Conservation (phyloP, 2,113 vertebrate genomes). For the Athene noctua region DNA sequence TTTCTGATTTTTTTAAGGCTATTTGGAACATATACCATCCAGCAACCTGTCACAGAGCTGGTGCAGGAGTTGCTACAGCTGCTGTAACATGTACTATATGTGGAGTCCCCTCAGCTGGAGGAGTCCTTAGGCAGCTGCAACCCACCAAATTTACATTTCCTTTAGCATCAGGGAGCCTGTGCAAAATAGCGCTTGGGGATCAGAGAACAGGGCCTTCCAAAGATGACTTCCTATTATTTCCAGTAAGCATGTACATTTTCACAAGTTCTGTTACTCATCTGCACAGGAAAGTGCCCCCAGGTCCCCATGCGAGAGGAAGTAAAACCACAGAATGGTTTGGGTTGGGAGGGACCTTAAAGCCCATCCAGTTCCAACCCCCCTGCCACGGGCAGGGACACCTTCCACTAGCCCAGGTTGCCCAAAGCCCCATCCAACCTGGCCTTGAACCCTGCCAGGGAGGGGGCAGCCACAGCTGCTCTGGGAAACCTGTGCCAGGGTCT, state of each 20-base stretch:
- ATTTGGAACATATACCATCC: background rate
- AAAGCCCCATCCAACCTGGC: background rate
- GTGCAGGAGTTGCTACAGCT: background rate
- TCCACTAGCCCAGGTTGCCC: background rate
- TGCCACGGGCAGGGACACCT: background rate
- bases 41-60: background rate
- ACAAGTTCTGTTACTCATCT: background rate
- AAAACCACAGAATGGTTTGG: background rate
- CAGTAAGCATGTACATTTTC: background rate
- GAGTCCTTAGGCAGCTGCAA: background rate
- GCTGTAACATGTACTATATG: background rate
- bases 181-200: background rate
- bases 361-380: background rate
- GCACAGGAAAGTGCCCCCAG: background rate
- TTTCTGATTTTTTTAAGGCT: background rate
- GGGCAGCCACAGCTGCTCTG: background rate
- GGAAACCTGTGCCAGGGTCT: background rate
- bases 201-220: background rate
- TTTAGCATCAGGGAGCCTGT: background rate
- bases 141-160: background rate
- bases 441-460: background rate
- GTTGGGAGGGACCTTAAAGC: background rate
- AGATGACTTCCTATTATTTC: background rate
- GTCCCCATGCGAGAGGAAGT: background rate
- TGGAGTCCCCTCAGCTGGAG: background rate